phyloP scores from a whole-genome alignment of 2,888 invertebrate species.

The Luperina testacea region DNA sequence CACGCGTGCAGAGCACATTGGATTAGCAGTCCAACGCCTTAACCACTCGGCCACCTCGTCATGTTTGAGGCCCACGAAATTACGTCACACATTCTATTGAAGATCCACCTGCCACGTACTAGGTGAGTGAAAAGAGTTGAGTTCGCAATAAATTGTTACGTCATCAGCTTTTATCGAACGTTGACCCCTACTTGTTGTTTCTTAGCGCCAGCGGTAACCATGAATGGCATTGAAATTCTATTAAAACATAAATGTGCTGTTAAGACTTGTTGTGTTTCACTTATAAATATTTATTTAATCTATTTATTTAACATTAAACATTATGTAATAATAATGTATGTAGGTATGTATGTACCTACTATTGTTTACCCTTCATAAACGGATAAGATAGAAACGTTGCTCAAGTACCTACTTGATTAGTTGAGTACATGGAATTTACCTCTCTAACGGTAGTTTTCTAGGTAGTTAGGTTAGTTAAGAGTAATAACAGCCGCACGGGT shows the following conservation, averaged over 20 bases:
- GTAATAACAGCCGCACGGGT: neutral
- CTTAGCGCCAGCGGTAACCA: slow-evolving; percentile 7
- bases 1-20: slow-evolving; percentile 96
- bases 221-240: slow-evolving; percentile 42
- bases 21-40: slow-evolving; percentile 96
- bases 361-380: neutral
- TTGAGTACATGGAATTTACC: neutral
- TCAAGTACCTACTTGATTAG: slow-evolving; percentile 1
- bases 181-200: slow-evolving; percentile 56
- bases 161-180: slow-evolving; percentile 62
- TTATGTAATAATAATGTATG: neutral
- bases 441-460: neutral
- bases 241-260: neutral
- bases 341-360: neutral
- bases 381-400: slow-evolving; percentile 1
- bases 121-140: slow-evolving; percentile 47
- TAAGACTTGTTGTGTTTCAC: slow-evolving; percentile 7
- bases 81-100: slow-evolving; percentile 52
- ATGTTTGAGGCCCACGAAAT: slow-evolving; percentile 70
- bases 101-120: slow-evolving; percentile 48
- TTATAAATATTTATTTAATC: neutral
- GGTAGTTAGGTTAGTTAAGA: neutral
- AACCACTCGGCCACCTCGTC: slow-evolving; percentile 96
- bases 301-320: neutral
- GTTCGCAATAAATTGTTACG: slow-evolving; percentile 57